Evolutionary conservation across 2,888 invertebrate genomes (phyloP), one percentile per base, ranked within the genome.

Genomic region (Athrips mouffetella): DNA sequence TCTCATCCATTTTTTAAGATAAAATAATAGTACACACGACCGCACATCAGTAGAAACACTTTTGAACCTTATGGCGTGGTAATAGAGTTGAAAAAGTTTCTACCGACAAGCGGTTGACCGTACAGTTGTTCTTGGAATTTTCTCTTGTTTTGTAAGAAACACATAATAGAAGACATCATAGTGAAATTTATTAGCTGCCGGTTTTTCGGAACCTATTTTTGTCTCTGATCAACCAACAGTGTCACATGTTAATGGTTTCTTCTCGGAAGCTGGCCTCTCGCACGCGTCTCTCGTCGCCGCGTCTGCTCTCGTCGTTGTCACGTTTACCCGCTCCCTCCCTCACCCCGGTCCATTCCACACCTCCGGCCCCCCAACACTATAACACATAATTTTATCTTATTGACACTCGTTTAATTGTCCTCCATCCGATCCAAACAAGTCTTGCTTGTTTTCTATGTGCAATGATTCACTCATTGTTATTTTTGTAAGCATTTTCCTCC

Each of bases 261-360:
- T 30, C 11, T 21, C 13, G 31, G 37, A 11, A 13, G 39, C 30
- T 29, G 53, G 45, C 33, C 18, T 48, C n/a, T n/a, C n/a, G n/a
- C n/a, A n/a, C n/a, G n/a, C n/a, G 51, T 59, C 57, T 51, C 52
- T 62, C 60, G 48, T 50, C 60, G 60, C 51, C 50, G 55, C 53
- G 52, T 59, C 49, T 57, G 30, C 52, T 50, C 35, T 47, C 47
- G 51, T 25, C 25, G 25, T 45, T 47, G 31, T 50, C 52, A 41
- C 46, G 46, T 48, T 39, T 48, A 40, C 15, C 16, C 10, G 47
- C 16, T 45, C 13, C 50, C 44, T 23, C 33, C 33, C 23, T 42
- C 11, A 20, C n/a, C 1, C 30, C 27, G 25, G 18, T 15, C 45
- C 25, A 25, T 31, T 11, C 25, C 11, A 39, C 29, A 29, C 48